Base-by-base conservation (phyloP, 1,140 invertebrate genomes). In the Penaeus indicus region DNA sequence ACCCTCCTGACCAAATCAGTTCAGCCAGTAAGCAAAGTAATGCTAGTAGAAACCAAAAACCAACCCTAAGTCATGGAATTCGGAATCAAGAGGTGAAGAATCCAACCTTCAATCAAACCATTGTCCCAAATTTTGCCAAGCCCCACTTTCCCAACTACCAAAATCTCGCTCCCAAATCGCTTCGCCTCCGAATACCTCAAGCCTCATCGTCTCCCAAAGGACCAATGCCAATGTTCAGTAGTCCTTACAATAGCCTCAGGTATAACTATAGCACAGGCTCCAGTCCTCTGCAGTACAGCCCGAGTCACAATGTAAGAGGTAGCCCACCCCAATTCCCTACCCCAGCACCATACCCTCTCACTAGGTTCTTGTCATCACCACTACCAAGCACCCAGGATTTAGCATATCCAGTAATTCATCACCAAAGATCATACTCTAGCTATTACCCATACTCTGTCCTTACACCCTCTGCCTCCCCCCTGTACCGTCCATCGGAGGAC, bases 101-200 rank as follows among this genome's bases (percentile, higher is more conserved):
- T 67, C 91, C 91, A 54, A 91, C 91, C 21, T 85, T 91, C 32
- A 91, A 91, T 85, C 91, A 91, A 85, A 91, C 91, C 11, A 91
- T 91, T 42, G 91, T 91, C 54, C 91, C 91, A 80, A 89, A 90
- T 63, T 91, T 91, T 89, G 91, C 91, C 67, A 89, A 90, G 77
- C 91, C 91, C 54, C 89, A 85, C 60, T 91, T 91, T 77, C 88
- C 90, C 69, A 86, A 89, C 81, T 90, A 83, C 72, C 90, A 88
- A 72, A 85, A 80, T 42, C 63, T 85, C n/a, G 72, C 38, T n/a
- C 67, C 87, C 81, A 75, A 81, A 69, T 62, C 75, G 38, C 86
- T 85, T 38, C 81, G 78, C n/a, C 86, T 72, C 21, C 63, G 84
- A 27, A 42, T 86, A 64, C 86, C 89, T 60, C 88, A 85, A 62